Conservation (phyloP, 2,113 vertebrate species). For the Psittacara wagleri region DNA sequence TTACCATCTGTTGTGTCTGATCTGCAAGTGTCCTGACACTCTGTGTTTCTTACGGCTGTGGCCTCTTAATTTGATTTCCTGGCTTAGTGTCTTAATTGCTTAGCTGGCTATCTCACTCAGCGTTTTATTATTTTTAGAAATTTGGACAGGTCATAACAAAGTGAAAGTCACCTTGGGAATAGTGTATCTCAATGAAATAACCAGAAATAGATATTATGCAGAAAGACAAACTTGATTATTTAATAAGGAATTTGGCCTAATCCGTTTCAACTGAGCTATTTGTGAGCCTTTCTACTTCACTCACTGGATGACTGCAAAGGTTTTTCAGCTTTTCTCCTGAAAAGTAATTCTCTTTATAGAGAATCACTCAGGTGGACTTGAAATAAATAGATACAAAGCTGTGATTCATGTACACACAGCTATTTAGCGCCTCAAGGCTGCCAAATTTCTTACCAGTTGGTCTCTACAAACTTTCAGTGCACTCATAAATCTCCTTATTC, state of each 20-base stretch:
- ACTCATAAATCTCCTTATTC: neutral
- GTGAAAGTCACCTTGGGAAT: neutral
- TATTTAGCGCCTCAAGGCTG: neutral
- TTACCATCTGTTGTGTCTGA: constrained; percentile 62
- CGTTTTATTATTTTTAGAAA: constrained; percentile 35
- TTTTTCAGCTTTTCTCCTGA: neutral
- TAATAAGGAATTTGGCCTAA: neutral
- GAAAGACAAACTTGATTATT: neutral
- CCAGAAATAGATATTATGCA: neutral
- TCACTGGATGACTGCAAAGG: neutral
- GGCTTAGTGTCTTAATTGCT: constrained; percentile 59
- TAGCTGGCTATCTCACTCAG: constrained; percentile 38
- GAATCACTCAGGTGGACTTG: neutral
- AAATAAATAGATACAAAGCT: neutral
- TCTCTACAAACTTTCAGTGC: neutral
- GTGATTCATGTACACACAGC: neutral
- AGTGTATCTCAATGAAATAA: neutral
- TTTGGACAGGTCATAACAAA: constrained; percentile 2
- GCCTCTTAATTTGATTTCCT: constrained; percentile 70
- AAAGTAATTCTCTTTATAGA: neutral
- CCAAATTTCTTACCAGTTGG: neutral
- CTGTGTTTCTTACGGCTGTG: constrained; percentile 27
- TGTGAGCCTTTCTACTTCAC: neutral
- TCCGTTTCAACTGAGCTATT: neutral
- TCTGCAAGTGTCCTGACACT: constrained; percentile 38